Conservation (phyloP, 2,888 invertebrate genomes). For the Acanthococcus lagerstroemiae region DNA sequence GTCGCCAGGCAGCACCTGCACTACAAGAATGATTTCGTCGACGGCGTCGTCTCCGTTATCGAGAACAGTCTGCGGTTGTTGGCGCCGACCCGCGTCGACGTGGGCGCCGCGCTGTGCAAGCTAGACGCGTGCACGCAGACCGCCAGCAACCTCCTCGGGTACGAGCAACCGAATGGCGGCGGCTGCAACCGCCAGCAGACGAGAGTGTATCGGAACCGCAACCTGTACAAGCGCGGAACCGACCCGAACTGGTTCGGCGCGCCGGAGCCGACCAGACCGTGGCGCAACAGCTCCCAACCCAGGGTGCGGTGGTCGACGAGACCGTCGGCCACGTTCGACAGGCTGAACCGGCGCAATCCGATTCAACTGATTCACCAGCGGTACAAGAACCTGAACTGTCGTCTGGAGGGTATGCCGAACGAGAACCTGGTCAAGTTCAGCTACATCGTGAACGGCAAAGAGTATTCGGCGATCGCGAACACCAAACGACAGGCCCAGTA, state of each 20-base stretch:
- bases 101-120: background rate
- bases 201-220: constrained; percentile 18
- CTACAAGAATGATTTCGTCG: constrained; percentile 5
- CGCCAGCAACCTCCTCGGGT: background rate
- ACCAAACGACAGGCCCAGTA: constrained; percentile 24
- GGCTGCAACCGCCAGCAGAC: constrained; percentile 3
- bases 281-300: background rate
- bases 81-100: background rate
- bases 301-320: background rate
- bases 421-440: constrained; percentile 22
- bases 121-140: constrained; percentile 13
- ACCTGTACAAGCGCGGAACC: background rate
- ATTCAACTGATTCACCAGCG: constrained; percentile 21
- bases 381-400: constrained; percentile 23
- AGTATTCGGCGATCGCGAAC: constrained; percentile 20
- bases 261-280: background rate
- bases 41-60: constrained; percentile 1
- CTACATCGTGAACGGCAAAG: constrained; percentile 23
- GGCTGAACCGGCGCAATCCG: constrained; percentile 3
- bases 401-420: constrained; percentile 21
- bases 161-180: background rate
- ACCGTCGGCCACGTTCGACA: background rate
- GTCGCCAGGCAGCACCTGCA: constrained; percentile 15
- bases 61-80: constrained; percentile 8
- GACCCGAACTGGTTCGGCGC: background rate